phyloP scores from a whole-genome alignment of 2,797 vertebrate genomes.

The Propithecus deckenii region DNA sequence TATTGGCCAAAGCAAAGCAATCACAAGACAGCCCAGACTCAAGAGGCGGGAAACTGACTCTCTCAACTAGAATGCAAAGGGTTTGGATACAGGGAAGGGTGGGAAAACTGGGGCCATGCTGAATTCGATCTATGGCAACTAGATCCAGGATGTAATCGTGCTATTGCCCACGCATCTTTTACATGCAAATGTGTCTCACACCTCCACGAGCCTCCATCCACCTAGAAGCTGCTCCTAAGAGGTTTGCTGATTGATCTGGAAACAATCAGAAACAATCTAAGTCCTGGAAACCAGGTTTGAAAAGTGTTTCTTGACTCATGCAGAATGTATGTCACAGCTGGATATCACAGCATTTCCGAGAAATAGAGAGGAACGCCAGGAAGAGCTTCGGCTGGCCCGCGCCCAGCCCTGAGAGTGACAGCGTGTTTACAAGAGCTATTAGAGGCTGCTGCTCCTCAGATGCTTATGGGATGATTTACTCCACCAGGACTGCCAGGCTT shows the following conservation, averaged over 20 bases:
- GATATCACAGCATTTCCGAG: neutral
- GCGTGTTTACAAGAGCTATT: constrained; percentile 83
- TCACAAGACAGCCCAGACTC: neutral
- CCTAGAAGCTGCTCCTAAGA: neutral
- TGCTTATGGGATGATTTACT: constrained; percentile 72
- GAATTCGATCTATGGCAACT: neutral
- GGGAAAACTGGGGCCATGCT: neutral
- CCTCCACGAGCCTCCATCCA: neutral
- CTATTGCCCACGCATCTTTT: neutral
- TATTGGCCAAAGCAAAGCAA: neutral
- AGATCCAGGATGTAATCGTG: neutral
- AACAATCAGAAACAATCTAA: constrained; percentile 22
- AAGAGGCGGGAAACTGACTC: neutral
- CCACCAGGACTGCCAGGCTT: constrained; percentile 69
- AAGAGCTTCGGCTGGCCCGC: constrained; percentile 61
- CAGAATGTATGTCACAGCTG: neutral
- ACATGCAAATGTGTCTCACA: neutral
- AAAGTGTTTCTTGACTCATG: neutral
- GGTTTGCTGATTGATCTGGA: constrained; percentile 43
- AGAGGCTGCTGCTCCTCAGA: constrained; percentile 76
- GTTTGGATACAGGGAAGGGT: neutral
- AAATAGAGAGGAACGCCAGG: neutral
- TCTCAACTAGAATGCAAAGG: neutral
- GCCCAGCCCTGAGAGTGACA: constrained; percentile 76
- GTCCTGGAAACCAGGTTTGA: neutral